These are phyloP conservation scores for Leptatherina wallacei DNA, from an alignment of 2,797 vertebrate genomes.

Conservation along the genomic window DNA sequence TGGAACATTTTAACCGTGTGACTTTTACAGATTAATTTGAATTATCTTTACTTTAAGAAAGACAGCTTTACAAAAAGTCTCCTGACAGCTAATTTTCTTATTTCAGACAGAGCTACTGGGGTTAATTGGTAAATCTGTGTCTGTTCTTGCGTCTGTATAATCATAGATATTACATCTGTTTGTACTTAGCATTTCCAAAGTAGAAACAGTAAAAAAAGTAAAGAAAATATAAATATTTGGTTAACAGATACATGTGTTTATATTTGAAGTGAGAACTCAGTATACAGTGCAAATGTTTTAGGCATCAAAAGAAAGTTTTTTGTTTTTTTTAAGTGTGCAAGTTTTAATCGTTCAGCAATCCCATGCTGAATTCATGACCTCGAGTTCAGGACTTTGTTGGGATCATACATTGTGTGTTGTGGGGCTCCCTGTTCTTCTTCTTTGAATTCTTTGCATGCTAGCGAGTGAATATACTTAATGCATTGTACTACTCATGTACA, in stretches of 20 bases:
- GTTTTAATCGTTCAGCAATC: not conserved
- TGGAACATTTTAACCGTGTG: conserved; percentile 50
- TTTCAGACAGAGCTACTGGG: conserved; percentile 3
- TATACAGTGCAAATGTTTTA: no score
- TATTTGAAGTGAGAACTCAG: not conserved
- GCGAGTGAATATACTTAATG: no score
- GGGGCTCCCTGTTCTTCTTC: no score
- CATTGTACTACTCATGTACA: not conserved
- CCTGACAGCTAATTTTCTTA: conserved; percentile 32
- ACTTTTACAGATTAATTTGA: conserved; percentile 55
- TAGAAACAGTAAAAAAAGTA: not conserved
- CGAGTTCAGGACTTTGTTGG: not conserved
- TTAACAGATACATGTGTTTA: not conserved
- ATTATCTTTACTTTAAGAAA: conserved; percentile 40
- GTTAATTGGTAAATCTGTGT: conserved; percentile 31
- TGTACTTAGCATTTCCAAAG: not conserved
- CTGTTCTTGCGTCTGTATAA: conserved; percentile 5
- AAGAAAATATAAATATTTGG: not conserved
- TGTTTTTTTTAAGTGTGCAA: no score
- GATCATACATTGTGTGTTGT: not conserved
- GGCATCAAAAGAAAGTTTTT: no score
- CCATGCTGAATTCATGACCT: not conserved
- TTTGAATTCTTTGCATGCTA: no score
- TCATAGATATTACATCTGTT: not conserved
- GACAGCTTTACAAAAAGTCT: conserved; percentile 28